Base-by-base conservation (phyloP, 1,140 invertebrate genomes). In the Littorina saxatilis region DNA sequence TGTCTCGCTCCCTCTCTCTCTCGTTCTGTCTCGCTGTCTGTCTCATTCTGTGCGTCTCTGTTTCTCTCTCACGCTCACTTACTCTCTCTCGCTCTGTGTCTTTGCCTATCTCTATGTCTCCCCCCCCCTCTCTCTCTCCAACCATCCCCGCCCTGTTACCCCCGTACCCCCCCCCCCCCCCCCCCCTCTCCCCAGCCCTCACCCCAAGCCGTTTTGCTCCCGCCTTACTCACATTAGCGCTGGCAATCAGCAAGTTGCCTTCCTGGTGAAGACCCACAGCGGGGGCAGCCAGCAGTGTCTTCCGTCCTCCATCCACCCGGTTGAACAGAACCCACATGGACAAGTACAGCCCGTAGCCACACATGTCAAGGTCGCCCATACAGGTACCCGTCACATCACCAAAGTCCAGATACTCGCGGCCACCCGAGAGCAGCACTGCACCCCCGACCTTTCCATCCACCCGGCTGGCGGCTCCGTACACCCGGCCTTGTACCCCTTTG, bases 271-370 rank as follows among this genome's bases (percentile, higher is more conserved):
- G 47, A 17, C 85, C 81, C 39, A 91, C 81, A 20, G 90, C 90
- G 9, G 80, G 74, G 20, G 85, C 83, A 39, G 82, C 76, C 55
- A 83, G 79, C 32, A 89, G 83, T 23, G 84, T 84, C 37, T 86
- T 85, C 0, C 81, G 75, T 32, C 88, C 83, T 35, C 82, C 81
- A 13, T 84, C 81, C 1, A 90, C 70, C 1, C 84, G 58, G 5
- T 79, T 80, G 75, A 90, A 89, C 11, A 86, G 87, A 0, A 91
- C 82, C 89, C 91, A 92, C 27, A 91, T 86, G 2, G 87, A 85
- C 0, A 91, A 78, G 32, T 88, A 89, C 66, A 91, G 84, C 0
- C 91, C 91, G 75, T 90, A 89, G n/a, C 84, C 72, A 74, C 91
- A 92, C 1, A 80, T 43, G 2, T 75, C 72, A 0, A 89, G 82